A percentile compares a stretch with the other conserved stretches of the same genome.
These are phyloP conservation scores for Monomorium pharaonis DNA, from an alignment of 1,140 invertebrate species.

Conservation along the genomic window DNA sequence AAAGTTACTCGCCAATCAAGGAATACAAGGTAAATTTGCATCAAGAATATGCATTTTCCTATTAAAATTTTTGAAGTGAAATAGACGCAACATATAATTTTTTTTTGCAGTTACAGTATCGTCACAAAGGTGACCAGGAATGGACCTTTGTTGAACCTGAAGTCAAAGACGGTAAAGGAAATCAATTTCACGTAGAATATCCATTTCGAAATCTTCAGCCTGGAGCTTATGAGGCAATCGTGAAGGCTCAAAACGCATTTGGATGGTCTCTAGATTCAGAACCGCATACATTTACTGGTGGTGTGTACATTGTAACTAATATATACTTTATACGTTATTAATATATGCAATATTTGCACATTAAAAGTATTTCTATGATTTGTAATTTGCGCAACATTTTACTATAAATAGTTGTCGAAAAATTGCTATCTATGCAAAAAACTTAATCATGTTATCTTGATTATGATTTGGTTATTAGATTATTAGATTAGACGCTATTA, in stretches of 20 bases:
- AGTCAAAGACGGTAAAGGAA: constrained; percentile 74
- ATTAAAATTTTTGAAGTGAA: neutral
- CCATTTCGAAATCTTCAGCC: constrained; percentile 72
- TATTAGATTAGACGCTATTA: neutral
- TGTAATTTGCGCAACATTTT: neutral
- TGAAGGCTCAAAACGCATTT: constrained; percentile 75
- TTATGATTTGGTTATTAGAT: constrained; percentile 3
- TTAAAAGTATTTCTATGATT: neutral
- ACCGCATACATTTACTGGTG: constrained; percentile 72
- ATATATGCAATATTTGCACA: neutral
- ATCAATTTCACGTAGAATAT: constrained; percentile 72
- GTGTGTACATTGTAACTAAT: constrained; percentile 61
- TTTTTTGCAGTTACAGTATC: constrained; percentile 76
- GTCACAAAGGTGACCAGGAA: constrained; percentile 64
- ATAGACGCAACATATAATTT: neutral
- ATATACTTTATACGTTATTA: neutral
- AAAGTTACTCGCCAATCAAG: constrained; percentile 84
- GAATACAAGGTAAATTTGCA: constrained; percentile 80
- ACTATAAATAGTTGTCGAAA: neutral
- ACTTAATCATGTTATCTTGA: neutral
- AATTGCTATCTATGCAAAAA: neutral
- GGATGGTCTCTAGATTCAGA: constrained; percentile 77
- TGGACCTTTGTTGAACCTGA: constrained; percentile 71
- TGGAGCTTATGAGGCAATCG: constrained; percentile 75
- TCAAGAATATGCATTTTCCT: neutral